Conservation (phyloP, 2,888 invertebrate species). For the Apoda limacodes region DNA sequence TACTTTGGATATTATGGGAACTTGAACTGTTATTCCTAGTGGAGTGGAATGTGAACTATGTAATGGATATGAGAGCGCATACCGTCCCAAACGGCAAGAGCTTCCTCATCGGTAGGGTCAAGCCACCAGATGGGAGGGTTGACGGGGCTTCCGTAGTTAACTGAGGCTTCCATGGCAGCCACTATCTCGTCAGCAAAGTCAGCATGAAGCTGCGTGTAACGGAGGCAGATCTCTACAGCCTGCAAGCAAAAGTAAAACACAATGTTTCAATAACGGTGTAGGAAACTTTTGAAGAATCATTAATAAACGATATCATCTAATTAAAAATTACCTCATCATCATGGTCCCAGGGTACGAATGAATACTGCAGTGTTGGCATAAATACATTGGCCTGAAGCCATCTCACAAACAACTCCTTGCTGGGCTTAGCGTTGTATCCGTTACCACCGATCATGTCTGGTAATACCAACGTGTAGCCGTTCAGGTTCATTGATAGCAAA, state of each 20-base stretch:
- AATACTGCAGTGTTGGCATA: constrained; percentile 85
- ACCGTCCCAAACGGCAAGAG: constrained; percentile 71
- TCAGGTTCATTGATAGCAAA: constrained; percentile 71
- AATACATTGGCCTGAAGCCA: constrained; percentile 85
- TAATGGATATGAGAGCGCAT: constrained; percentile 17
- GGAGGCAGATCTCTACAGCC: constrained; percentile 72
- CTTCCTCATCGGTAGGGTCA: constrained; percentile 74
- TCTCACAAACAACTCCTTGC: constrained; percentile 76
- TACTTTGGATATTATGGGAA: too few relatives aligned
- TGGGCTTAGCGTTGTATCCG: constrained; percentile 66
- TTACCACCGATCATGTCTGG: constrained; percentile 86
- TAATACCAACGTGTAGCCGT: constrained; percentile 78
- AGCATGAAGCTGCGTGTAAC: constrained; percentile 74
- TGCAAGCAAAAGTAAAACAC: too few relatives aligned
- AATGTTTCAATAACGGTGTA: too few relatives aligned
- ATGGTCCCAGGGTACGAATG: constrained; percentile 84
- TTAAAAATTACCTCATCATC: constrained; percentile 68
- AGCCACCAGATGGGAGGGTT: constrained; percentile 92
- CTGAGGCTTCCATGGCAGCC: constrained; percentile 71
- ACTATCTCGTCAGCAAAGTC: constrained; percentile 71
- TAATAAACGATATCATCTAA: background rate
- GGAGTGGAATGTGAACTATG: background rate
- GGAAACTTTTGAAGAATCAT: background rate
- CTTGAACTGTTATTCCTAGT: background rate
- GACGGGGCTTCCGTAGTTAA: constrained; percentile 75